Evolutionary conservation across 2,797 vertebrate genomes (phyloP).

Genomic region (Coilia nasus): DNA sequence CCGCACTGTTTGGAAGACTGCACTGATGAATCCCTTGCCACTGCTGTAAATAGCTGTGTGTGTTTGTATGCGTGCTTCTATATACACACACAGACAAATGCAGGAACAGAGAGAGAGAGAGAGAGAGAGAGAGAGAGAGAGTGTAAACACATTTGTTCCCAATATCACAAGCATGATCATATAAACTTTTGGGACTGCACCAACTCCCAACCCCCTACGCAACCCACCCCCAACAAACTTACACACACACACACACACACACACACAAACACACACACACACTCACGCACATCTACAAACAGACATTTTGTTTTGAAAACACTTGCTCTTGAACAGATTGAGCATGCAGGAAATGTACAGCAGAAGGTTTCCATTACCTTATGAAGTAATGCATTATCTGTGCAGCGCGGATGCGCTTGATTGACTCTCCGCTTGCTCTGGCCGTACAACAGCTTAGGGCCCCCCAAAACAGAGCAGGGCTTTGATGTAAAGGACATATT

Average conservation of each 20-base stretch:
- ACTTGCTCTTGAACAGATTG: neutral
- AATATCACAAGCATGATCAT: neutral
- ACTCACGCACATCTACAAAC: conserved; percentile 35
- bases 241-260: conserved; percentile 47
- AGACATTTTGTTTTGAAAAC: conserved; percentile 19
- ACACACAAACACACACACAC: conserved; percentile 34
- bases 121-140: conserved; percentile 40
- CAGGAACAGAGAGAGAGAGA: conserved; percentile 29
- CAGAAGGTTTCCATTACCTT: conserved; percentile 76
- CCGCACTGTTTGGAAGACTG: conserved; percentile 62
- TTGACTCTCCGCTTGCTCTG: conserved; percentile 63
- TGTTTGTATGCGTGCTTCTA: neutral
- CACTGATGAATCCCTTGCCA: conserved; percentile 52
- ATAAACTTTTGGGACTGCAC: neutral
- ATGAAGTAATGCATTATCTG: conserved; percentile 76
- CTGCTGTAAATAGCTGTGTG: conserved; percentile 10
- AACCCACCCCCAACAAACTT: conserved; percentile 40
- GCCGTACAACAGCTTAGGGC: conserved; percentile 65
- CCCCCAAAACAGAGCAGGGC: conserved; percentile 63
- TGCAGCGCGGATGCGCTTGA: conserved; percentile 64
- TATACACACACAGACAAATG: conserved; percentile 27
- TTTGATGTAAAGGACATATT: conserved; percentile 77
- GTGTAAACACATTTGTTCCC: neutral
- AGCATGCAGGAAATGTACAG: conserved; percentile 49
- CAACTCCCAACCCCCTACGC: neutral